Evolutionary conservation across 2,797 vertebrate genomes (phyloP).

Genomic region (Gobionotothen gibberifrons): DNA sequence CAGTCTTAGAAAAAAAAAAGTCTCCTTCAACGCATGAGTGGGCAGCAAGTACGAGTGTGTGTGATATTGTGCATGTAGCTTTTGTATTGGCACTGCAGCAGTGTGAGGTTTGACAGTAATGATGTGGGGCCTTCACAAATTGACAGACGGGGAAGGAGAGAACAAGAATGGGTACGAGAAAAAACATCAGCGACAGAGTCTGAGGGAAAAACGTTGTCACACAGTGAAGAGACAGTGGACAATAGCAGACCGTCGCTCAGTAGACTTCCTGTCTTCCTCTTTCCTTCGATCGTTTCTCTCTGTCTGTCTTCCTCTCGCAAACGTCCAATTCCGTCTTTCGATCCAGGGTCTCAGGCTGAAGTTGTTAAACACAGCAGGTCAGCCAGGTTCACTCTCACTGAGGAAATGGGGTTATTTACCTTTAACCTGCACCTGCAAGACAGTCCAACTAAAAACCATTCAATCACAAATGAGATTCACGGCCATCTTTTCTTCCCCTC

Average conservation of each 20-base stretch:
- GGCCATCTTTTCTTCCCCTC: conserved; percentile 26
- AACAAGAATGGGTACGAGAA: conserved; percentile 50
- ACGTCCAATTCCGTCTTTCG: conserved; percentile 27
- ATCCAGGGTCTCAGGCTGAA: conserved; percentile 31
- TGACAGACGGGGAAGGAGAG: conserved; percentile 60
- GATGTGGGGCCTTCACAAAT: conserved; percentile 66
- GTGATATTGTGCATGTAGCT: conserved; percentile 48
- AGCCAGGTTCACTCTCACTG: conserved; percentile 25
- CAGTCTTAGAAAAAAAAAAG: conserved; percentile 39
- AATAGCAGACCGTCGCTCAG: conserved; percentile 20
- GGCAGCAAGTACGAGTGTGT: conserved; percentile 51
- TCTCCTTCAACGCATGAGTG: conserved; percentile 63
- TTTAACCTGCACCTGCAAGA: conserved; percentile 50
- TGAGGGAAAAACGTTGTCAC: conserved; percentile 39
- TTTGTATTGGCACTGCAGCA: conserved; percentile 55
- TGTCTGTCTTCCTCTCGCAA: conserved; percentile 19
- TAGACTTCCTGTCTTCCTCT: conserved; percentile 27
- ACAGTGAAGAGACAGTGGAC: conserved; percentile 37
- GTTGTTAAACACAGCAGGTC: conserved; percentile 46
- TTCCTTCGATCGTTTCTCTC: not conserved
- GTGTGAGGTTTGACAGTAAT: conserved; percentile 74
- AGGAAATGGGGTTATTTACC: conserved; percentile 63
- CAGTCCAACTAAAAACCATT: conserved; percentile 41
- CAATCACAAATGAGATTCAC: conserved; percentile 47
- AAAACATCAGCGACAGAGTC: conserved; percentile 29